Evolutionary conservation across 2,888 invertebrate species (phyloP).

Genomic region (Cantharis rufa): DNA sequence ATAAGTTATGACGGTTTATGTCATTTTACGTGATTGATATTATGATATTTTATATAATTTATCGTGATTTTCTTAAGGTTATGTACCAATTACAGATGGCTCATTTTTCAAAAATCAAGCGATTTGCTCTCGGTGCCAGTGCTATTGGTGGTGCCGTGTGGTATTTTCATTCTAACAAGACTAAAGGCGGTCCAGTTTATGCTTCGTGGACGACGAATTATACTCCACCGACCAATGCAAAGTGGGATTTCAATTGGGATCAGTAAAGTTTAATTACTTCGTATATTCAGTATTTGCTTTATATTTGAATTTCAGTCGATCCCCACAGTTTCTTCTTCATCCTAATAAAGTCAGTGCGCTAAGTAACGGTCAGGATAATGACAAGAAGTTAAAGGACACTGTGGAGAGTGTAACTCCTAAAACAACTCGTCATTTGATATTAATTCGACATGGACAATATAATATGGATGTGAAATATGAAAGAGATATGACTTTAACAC

Average conservation of each 20-base stretch:
- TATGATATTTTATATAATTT: not conserved
- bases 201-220: slow-evolving; percentile 74
- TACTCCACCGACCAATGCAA: slow-evolving; percentile 62
- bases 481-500: slow-evolving; percentile 75
- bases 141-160: slow-evolving; percentile 69
- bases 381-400: slow-evolving; percentile 71
- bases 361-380: slow-evolving; percentile 59
- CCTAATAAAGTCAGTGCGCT: slow-evolving; percentile 57
- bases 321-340: slow-evolving; percentile 71
- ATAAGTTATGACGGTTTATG: not conserved
- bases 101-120: slow-evolving; percentile 62
- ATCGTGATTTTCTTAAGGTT: not conserved
- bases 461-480: slow-evolving; percentile 74
- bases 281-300: not conserved
- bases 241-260: slow-evolving; percentile 92
- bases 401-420: slow-evolving; percentile 65
- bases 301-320: slow-evolving; percentile 61
- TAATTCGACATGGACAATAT: slow-evolving; percentile 96
- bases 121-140: slow-evolving; percentile 64
- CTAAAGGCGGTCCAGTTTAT: slow-evolving; percentile 56
- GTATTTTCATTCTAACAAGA: slow-evolving; percentile 58
- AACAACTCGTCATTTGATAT: slow-evolving; percentile 79
- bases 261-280: slow-evolving; percentile 61
- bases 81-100: slow-evolving; percentile 55
- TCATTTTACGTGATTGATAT: not conserved